Conservation (phyloP, 2,113 vertebrate genomes). For the Acrocephalus arundinaceus region DNA sequence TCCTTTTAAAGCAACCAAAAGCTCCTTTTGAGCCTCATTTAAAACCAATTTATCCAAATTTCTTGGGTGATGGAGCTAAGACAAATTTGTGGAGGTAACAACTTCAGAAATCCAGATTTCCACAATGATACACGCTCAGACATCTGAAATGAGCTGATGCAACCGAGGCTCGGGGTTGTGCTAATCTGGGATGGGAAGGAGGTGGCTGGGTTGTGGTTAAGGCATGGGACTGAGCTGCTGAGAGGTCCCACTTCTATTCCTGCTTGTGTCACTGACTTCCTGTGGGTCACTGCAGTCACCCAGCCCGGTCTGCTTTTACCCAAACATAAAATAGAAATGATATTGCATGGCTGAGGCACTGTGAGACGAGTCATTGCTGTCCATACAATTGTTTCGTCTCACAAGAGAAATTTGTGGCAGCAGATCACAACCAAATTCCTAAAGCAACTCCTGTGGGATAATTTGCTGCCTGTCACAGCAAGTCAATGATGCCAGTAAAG, state of each 20-base stretch:
- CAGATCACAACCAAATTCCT: not conserved
- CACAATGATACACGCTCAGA: not conserved
- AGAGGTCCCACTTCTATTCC: slow-evolving; percentile 43
- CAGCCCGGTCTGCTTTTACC: not conserved
- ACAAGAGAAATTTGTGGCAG: not conserved
- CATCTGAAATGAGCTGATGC: slow-evolving; percentile 25
- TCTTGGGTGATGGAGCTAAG: not conserved
- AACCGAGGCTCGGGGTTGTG: slow-evolving; percentile 18
- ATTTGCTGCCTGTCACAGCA: not conserved
- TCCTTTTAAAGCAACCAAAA: not conserved
- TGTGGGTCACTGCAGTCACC: slow-evolving; percentile 9
- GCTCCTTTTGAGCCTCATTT: not conserved
- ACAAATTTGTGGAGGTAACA: not conserved
- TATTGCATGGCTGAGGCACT: not conserved
- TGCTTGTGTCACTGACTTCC: slow-evolving; percentile 47
- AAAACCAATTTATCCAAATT: not conserved
- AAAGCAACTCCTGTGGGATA: not conserved
- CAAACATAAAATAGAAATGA: not conserved
- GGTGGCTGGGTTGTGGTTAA: slow-evolving; percentile 41
- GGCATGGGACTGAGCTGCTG: slow-evolving; percentile 60
- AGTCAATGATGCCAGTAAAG: not conserved
- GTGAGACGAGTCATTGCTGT: not conserved
- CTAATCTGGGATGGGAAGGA: slow-evolving; percentile 34
- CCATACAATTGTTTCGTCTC: not conserved
- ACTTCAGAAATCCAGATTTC: slow-evolving; percentile 10